Evolutionary conservation across 1,140 invertebrate species (phyloP).

Genomic region (Megalopta genalis): DNA sequence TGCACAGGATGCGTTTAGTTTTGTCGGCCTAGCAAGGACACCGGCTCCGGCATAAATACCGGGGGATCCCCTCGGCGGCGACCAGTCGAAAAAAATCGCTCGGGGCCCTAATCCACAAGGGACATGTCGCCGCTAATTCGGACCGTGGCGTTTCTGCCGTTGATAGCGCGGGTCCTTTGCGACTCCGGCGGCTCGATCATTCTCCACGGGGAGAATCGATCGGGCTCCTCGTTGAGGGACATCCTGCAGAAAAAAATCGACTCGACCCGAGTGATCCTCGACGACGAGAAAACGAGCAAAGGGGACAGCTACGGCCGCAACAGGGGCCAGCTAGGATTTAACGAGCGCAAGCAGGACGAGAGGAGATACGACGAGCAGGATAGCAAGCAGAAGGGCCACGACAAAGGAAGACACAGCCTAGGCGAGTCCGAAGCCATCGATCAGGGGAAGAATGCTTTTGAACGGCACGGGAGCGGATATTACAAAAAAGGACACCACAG

Average conservation of each 20-base stretch:
- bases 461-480: conserved; percentile 56
- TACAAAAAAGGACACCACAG: conserved; percentile 84
- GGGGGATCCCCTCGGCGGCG: background rate
- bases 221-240: conserved; percentile 32
- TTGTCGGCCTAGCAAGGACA: conserved; percentile 48
- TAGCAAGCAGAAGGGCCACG: conserved; percentile 49
- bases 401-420: conserved; percentile 53
- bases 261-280: conserved; percentile 34
- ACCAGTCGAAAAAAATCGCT: conserved; percentile 22
- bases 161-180: conserved; percentile 3
- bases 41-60: conserved; percentile 52
- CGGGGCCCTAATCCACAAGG: background rate
- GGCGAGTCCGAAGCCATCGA: conserved; percentile 54
- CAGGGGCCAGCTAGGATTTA: conserved; percentile 44
- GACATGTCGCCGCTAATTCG: background rate
- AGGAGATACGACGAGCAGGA: conserved; percentile 59
- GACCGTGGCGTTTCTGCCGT: background rate
- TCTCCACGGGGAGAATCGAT: background rate
- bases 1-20: conserved; percentile 62
- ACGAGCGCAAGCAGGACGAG: conserved; percentile 46
- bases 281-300: conserved; percentile 47
- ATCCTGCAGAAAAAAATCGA: conserved; percentile 42
- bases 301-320: conserved; percentile 42
- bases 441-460: conserved; percentile 52
- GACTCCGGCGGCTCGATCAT: conserved; percentile 3